Evolutionary conservation across 2,797 vertebrate genomes (phyloP).

Genomic region (Novumbra hubbsi): DNA sequence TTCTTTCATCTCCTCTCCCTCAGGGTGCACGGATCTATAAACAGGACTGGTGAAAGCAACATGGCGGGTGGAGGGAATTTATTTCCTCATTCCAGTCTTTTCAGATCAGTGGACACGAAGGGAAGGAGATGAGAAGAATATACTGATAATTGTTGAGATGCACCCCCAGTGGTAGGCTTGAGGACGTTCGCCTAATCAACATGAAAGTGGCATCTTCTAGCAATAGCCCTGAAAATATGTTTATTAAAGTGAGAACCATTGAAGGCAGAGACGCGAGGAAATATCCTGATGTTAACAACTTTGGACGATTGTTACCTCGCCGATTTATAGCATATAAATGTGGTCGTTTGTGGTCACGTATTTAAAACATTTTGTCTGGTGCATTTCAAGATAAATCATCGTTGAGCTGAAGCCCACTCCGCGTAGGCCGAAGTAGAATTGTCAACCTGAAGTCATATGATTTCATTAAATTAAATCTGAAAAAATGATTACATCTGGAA

Average conservation of each 20-base stretch:
- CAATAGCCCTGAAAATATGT: neutral
- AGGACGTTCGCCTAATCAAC: neutral
- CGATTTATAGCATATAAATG: neutral
- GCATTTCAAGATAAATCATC: no score
- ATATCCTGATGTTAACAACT: neutral
- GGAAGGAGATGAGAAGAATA: constrained; percentile 13
- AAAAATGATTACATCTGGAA: no score
- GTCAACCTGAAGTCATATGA: no score
- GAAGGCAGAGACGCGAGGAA: neutral
- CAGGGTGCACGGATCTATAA: constrained; percentile 5
- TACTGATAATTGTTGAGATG: neutral
- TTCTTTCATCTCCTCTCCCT: constrained; percentile 40
- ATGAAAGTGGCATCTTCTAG: neutral
- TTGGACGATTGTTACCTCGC: neutral
- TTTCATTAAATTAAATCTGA: no score
- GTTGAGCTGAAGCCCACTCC: no score
- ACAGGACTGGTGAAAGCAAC: neutral
- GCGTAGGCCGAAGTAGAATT: no score
- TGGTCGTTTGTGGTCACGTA: neutral
- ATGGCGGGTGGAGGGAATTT: neutral
- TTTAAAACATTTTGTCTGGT: neutral
- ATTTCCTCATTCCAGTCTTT: neutral
- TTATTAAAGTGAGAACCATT: no score
- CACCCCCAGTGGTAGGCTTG: constrained; percentile 7
- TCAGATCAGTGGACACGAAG: neutral